Percentiles rank a stretch among this genome's conserved stretches.
These are phyloP conservation scores for Caenorhabditis doughertyi DNA, from an alignment of 2,888 invertebrate genomes.

Conservation along the genomic window DNA sequence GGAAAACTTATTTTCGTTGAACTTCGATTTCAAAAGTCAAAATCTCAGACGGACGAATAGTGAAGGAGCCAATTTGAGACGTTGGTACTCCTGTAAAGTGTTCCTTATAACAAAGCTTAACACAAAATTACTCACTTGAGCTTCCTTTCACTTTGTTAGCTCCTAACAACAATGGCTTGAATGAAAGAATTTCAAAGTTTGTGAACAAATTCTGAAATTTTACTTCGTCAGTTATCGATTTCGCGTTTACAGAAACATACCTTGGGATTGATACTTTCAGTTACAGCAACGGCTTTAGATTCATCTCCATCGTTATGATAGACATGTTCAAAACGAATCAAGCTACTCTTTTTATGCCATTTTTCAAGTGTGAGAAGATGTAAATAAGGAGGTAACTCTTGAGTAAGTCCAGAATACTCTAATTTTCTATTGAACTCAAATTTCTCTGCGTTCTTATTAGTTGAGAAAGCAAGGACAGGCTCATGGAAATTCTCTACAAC, in stretches of 20 bases:
- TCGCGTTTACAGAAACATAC: no score
- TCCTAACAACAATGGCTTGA: conserved; percentile 63
- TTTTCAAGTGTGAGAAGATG: conserved; percentile 84
- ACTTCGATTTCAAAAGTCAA: conserved; percentile 64
- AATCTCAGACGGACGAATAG: conserved; percentile 69
- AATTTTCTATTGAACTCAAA: conserved; percentile 49
- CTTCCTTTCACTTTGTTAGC: conserved; percentile 51
- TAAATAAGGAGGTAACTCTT: conserved; percentile 78
- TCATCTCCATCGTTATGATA: conserved; percentile 82
- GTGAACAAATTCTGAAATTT: conserved; percentile 68
- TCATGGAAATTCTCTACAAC: conserved; percentile 76
- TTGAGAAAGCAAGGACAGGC: conserved; percentile 75
- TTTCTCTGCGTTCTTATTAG: conserved; percentile 44
- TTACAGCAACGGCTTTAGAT: conserved; percentile 72
- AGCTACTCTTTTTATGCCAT: conserved; percentile 78
- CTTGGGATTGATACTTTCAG: conserved; percentile 82
- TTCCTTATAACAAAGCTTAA: background rate
- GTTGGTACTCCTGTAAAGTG: background rate
- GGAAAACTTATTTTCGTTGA: background rate
- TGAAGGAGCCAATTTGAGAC: conserved; percentile 21
- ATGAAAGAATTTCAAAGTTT: conserved; percentile 56
- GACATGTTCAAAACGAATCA: conserved; percentile 84
- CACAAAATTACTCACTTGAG: background rate
- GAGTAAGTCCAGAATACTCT: conserved; percentile 69
- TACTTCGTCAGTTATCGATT: background rate